phyloP scores from a whole-genome alignment of 1,140 invertebrate genomes.

The Drosophila mayri region DNA sequence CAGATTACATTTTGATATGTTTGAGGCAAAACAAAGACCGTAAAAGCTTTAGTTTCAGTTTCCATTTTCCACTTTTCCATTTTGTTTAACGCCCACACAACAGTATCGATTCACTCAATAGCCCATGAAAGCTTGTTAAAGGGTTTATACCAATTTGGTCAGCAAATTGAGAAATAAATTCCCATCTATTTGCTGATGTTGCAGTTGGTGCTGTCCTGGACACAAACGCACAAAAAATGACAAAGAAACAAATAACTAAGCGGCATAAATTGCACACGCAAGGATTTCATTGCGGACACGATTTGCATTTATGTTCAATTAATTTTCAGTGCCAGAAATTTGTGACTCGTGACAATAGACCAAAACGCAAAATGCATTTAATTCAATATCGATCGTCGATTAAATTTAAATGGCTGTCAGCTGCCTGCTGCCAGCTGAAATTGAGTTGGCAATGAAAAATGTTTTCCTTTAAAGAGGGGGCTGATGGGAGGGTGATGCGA shows the following conservation, averaged over 20 bases:
- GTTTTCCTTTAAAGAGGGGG: conserved; percentile 9
- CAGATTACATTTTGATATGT: background rate
- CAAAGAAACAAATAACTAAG: conserved; percentile 7
- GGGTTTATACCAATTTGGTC: conserved; percentile 18
- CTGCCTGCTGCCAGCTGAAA: conserved; percentile 2
- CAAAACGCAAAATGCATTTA: conserved; percentile 4
- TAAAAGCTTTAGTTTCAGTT: conserved; percentile 13
- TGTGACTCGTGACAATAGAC: conserved; percentile 2
- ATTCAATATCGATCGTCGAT: conserved; percentile 38
- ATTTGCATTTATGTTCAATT: conserved; percentile 23
- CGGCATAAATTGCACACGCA: background rate
- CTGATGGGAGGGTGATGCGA: background rate
- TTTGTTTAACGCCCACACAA: conserved; percentile 1
- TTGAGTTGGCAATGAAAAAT: conserved; percentile 28
- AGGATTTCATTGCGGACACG: background rate
- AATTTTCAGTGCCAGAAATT: conserved; percentile 15
- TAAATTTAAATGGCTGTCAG: conserved; percentile 22
- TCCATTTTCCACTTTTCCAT: background rate
- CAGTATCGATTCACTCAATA: conserved; percentile 34
- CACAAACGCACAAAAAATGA: background rate
- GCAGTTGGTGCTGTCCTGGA: background rate
- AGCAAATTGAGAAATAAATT: conserved; percentile 43
- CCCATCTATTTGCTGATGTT: background rate
- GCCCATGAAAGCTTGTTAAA: conserved; percentile 33
- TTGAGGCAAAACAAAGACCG: background rate